Conservation (phyloP, 2,113 vertebrate species). For the Piprites chloris region DNA sequence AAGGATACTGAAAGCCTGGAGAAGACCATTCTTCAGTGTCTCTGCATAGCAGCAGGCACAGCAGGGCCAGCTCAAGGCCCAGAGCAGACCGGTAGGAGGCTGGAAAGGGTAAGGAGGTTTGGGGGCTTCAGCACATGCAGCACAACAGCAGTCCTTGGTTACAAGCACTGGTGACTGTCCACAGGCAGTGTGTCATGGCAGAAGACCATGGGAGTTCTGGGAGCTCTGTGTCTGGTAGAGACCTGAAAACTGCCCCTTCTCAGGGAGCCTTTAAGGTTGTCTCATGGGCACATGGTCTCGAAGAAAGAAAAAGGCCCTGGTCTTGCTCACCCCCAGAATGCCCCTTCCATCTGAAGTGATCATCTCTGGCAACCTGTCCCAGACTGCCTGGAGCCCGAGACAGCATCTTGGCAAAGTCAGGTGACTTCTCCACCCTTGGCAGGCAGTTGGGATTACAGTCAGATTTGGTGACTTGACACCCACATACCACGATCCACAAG, state of each 20-base stretch:
- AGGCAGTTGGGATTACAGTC: not conserved
- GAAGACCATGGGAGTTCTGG: not conserved
- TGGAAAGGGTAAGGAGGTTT: not conserved
- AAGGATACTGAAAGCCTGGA: not conserved
- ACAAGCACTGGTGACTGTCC: not conserved
- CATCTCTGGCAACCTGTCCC: not conserved
- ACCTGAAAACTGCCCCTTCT: not conserved
- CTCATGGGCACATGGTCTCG: not conserved
- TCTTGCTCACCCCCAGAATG: not conserved
- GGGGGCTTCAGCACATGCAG: not conserved
- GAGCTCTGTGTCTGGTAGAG: not conserved
- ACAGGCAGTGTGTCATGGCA: fast-evolving
- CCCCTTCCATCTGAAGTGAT: not conserved
- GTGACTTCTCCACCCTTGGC: not conserved
- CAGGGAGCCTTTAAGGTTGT: not conserved
- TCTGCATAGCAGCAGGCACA: not conserved
- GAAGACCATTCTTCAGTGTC: not conserved
- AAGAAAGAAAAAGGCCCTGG: not conserved
- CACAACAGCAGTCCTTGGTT: not conserved
- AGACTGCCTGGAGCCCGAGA: not conserved
- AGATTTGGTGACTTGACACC: not conserved
- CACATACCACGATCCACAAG: fast-evolving
- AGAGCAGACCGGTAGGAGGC: not conserved
- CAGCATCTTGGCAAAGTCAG: not conserved
- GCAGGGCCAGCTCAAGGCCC: not conserved